These are phyloP conservation scores for Phoenoteleia sp. DNA, from an alignment of 2,888 invertebrate species.

Conservation along the genomic window DNA sequence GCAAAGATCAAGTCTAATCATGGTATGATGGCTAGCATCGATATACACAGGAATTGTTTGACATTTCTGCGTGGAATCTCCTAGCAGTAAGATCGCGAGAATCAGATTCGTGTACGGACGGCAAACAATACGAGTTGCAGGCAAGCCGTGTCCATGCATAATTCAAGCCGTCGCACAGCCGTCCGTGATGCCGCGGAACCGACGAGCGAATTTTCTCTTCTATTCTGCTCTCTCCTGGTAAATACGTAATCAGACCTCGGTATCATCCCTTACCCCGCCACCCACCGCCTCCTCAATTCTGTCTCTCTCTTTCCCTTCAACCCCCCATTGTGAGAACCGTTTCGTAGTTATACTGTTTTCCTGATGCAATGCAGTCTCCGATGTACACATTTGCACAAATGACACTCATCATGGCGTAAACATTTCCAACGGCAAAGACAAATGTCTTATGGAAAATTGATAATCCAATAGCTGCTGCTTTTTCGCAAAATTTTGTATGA, in stretches of 20 bases:
- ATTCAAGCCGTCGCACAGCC: slow-evolving; percentile 85
- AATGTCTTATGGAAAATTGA: slow-evolving; percentile 62
- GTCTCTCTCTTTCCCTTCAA: slow-evolving; percentile 31
- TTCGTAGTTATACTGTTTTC: slow-evolving; percentile 61
- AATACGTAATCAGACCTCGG: slow-evolving; percentile 86
- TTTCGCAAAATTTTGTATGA: slow-evolving; percentile 20
- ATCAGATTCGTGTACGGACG: slow-evolving; percentile 82
- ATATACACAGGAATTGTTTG: slow-evolving; percentile 68
- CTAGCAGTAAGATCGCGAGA: slow-evolving; percentile 79
- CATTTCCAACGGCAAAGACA: slow-evolving; percentile 47
- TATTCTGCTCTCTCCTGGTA: slow-evolving; percentile 84
- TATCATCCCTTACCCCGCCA: slow-evolving; percentile 76
- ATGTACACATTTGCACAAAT: slow-evolving; percentile 59
- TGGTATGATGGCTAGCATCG: slow-evolving; percentile 60
- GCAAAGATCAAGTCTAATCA: slow-evolving; percentile 67
- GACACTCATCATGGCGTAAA: slow-evolving; percentile 58
- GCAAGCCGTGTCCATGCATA: slow-evolving; percentile 86
- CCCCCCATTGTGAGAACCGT: slow-evolving; percentile 33
- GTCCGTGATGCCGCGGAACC: slow-evolving; percentile 83
- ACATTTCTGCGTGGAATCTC: slow-evolving; percentile 70
- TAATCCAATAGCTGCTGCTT: slow-evolving; percentile 32
- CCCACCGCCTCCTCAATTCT: slow-evolving; percentile 10
- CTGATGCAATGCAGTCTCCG: slow-evolving; percentile 57
- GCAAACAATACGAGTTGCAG: slow-evolving; percentile 86
- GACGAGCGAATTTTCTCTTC: slow-evolving; percentile 84